These are phyloP conservation scores for Urosaurus nigricauda DNA, from an alignment of 2,797 vertebrate species.

Conservation along the genomic window DNA sequence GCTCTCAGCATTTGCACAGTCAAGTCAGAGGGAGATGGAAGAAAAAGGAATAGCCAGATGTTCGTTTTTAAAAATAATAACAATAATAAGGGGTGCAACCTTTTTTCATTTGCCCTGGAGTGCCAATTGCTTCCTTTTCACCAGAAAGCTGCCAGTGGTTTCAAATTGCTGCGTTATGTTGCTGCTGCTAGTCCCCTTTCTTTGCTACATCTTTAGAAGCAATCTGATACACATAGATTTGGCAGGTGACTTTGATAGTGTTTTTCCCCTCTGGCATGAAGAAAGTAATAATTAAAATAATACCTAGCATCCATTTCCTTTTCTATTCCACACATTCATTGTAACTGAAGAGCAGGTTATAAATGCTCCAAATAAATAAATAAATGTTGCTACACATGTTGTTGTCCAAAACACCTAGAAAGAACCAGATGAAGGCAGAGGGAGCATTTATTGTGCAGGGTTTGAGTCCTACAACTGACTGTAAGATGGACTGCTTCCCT, in stretches of 20 bases:
- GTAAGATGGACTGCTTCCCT: no score
- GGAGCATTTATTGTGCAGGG: no score
- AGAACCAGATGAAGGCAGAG: no score
- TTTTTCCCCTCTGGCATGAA: not conserved
- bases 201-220: not conserved
- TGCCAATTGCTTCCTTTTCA: not conserved
- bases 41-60: slow-evolving; percentile 18
- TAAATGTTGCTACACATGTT: no score
- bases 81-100: not conserved
- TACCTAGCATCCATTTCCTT: not conserved
- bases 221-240: not conserved
- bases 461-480: no score
- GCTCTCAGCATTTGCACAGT: slow-evolving; percentile 30
- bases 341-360: no score
- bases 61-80: not conserved
- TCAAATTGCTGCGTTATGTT: no score
- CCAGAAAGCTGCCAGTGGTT: not conserved
- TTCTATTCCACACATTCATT: no score
- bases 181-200: no score
- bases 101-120: not conserved
- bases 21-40: not conserved
- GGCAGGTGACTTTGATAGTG: not conserved
- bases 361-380: no score
- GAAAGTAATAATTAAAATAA: not conserved
- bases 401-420: no score